These are phyloP conservation scores for Pluvianellus socialis DNA, from an alignment of 2,113 vertebrate species.

Conservation along the genomic window DNA sequence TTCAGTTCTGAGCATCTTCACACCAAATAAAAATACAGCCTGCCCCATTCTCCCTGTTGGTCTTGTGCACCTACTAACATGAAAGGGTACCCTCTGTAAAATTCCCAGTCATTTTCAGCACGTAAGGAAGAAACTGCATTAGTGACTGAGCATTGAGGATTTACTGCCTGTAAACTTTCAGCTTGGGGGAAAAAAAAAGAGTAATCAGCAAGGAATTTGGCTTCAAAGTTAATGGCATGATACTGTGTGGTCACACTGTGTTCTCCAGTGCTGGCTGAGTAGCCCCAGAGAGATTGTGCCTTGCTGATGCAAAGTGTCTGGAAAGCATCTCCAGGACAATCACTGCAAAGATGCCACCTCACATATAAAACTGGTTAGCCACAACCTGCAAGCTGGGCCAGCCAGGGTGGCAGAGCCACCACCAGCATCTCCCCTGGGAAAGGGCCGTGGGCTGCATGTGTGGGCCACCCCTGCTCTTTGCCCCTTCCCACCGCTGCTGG, in stretches of 20 bases:
- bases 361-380: not conserved
- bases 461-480: not conserved
- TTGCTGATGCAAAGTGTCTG: not conserved
- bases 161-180: constrained; percentile 3
- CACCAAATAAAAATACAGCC: not conserved
- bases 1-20: not conserved
- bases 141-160: not conserved
- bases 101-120: not conserved
- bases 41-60: not conserved
- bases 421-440: rapidly evolving
- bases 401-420: not conserved
- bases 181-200: not conserved
- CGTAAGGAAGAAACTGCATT: not conserved
- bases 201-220: constrained; percentile 12
- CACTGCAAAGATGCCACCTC: rapidly evolving
- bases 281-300: not conserved
- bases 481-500: not conserved
- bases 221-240: not conserved
- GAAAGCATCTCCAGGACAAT: not conserved
- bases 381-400: not conserved
- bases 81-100: not conserved
- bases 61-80: not conserved
- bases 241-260: not conserved
- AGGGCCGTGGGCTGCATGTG: rapidly evolving
- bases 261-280: not conserved